phyloP scores from a whole-genome alignment of 2,888 invertebrate genomes.

The Cerceris rybyensis region DNA sequence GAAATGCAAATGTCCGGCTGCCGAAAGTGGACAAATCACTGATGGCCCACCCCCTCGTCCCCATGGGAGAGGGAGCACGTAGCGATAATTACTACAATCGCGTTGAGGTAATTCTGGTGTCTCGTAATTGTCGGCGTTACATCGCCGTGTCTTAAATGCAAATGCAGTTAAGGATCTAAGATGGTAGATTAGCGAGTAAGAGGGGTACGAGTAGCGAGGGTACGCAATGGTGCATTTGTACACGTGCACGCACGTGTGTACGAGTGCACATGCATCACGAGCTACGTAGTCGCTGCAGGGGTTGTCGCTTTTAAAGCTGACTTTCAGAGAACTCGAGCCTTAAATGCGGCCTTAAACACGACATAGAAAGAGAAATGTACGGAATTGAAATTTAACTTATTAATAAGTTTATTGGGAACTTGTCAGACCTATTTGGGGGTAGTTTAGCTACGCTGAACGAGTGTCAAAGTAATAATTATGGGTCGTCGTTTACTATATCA shows the following conservation, averaged over 20 bases:
- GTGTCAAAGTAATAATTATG: constrained; percentile 9
- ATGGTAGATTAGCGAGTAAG: constrained; percentile 57
- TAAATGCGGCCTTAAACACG: constrained; percentile 7
- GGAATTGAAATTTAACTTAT: constrained; percentile 47
- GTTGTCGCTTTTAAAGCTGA: constrained; percentile 46
- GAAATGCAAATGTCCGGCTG: constrained; percentile 60
- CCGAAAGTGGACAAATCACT: constrained; percentile 69
- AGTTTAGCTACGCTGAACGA: constrained; percentile 30
- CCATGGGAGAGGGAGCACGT: constrained; percentile 27
- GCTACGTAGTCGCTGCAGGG: constrained; percentile 19
- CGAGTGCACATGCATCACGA: constrained; percentile 37
- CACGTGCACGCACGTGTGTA: constrained; percentile 13
- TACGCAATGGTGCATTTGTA: constrained; percentile 18
- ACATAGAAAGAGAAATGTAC: constrained; percentile 1
- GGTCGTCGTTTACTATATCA: too few species aligned
- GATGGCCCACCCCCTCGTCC: constrained; percentile 32
- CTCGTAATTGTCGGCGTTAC: constrained; percentile 68
- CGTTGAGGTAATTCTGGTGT: constrained; percentile 64
- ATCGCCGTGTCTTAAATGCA: constrained; percentile 66
- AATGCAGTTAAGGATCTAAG: constrained; percentile 68
- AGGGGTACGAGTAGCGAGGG: constrained; percentile 6
- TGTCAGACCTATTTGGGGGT: constrained; percentile 6
- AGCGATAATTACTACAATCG: constrained; percentile 68
- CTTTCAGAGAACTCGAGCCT: constrained; percentile 22
- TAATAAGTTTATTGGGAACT: constrained; percentile 15